These are phyloP conservation scores for Wiebesia pumilae DNA, from an alignment of 1,140 invertebrate genomes.

Conservation along the genomic window DNA sequence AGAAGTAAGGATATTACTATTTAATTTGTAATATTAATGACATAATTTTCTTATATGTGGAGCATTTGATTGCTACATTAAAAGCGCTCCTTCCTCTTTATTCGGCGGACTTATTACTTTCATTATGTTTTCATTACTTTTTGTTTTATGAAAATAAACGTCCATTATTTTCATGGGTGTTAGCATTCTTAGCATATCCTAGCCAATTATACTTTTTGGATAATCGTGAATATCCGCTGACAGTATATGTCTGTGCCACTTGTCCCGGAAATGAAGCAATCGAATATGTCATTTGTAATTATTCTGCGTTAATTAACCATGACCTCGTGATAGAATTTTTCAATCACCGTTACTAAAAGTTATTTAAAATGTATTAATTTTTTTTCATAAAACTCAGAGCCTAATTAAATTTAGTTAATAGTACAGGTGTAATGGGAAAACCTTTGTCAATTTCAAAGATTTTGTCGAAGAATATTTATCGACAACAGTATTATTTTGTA, in stretches of 20 bases:
- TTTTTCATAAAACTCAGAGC: neutral
- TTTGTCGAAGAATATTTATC: neutral
- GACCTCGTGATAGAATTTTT: neutral
- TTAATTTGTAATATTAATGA: neutral
- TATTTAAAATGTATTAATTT: neutral
- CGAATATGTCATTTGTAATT: slow-evolving; percentile 48
- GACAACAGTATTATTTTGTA: neutral
- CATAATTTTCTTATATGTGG: neutral
- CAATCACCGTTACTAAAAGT: neutral
- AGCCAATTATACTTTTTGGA: slow-evolving; percentile 12
- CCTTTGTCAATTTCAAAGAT: neutral
- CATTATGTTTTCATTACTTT: slow-evolving; percentile 35
- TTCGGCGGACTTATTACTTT: too few species aligned
- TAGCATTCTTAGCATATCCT: slow-evolving; percentile 19
- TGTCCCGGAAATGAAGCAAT: slow-evolving; percentile 50
- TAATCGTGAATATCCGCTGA: slow-evolving; percentile 52
- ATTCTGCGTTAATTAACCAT: slow-evolving; percentile 31
- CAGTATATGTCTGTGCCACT: neutral
- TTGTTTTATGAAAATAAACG: slow-evolving; percentile 29
- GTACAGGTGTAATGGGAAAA: neutral
- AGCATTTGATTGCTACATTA: neutral
- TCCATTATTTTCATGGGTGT: slow-evolving; percentile 50
- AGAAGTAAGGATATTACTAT: neutral
- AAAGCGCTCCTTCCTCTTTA: neutral
- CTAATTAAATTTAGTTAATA: too few species aligned